These are phyloP conservation scores for Saccopteryx bilineata DNA, from an alignment of 2,113 vertebrate species.

Conservation along the genomic window DNA sequence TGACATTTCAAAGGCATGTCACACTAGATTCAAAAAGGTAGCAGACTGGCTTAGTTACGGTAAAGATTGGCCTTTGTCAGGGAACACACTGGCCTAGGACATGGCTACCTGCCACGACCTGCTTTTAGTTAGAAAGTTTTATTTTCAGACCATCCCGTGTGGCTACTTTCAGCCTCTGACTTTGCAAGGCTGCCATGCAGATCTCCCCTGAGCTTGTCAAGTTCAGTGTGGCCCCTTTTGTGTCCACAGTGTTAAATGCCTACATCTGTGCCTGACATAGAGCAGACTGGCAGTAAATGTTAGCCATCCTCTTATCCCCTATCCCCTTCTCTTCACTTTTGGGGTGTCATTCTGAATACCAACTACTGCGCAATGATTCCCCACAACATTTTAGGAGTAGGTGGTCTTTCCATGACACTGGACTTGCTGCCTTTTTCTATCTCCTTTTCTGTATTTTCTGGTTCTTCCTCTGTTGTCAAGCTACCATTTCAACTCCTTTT, in stretches of 20 bases:
- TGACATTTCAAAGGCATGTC: too few relatives aligned
- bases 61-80: too few relatives aligned
- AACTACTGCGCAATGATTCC: neutral
- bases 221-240: too few relatives aligned
- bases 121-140: too few relatives aligned
- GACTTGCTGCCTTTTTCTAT: neutral
- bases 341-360: neutral
- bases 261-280: neutral
- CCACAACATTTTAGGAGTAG: neutral
- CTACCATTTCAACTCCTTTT: neutral
- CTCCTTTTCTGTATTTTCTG: neutral
- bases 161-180: too few relatives aligned
- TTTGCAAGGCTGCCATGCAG: too few relatives aligned
- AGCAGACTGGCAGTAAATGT: neutral
- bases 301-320: accelerated
- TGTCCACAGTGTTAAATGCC: neutral
- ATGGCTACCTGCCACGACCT: too few relatives aligned
- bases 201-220: too few relatives aligned
- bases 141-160: too few relatives aligned
- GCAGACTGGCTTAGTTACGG: too few relatives aligned
- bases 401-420: neutral
- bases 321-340: neutral
- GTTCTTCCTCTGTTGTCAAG: neutral
- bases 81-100: too few relatives aligned
- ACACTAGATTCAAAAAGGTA: too few relatives aligned